Evolutionary conservation across 2,113 vertebrate genomes (phyloP).

Genomic region (Spermophilus dauricus): DNA sequence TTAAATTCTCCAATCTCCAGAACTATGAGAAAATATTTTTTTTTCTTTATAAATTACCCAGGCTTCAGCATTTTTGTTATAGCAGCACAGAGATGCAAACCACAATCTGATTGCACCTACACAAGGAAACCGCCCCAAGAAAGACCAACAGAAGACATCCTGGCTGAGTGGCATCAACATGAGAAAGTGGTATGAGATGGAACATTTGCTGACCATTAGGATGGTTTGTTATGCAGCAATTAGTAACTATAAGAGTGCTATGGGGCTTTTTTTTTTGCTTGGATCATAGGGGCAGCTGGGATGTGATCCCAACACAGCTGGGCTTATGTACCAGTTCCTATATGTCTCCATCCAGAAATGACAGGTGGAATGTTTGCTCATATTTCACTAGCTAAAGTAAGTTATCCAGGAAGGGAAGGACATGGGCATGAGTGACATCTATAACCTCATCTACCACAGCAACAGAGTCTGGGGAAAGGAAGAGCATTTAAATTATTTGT

Average conservation of each 20-base stretch:
- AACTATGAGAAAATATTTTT: background rate
- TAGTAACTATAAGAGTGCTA: background rate
- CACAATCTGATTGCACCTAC: background rate
- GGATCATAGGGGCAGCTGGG: no score
- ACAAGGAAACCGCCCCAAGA: background rate
- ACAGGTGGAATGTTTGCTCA: background rate
- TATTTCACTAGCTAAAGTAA: background rate
- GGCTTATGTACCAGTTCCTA: background rate
- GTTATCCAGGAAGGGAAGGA: background rate
- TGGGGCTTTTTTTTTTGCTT: background rate
- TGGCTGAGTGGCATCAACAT: background rate
- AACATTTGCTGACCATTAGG: background rate
- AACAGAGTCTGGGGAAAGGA: background rate
- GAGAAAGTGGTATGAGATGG: background rate
- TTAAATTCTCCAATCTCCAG: background rate
- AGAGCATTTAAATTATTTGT: background rate
- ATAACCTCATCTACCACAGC: background rate
- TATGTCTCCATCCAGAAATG: background rate
- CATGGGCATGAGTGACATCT: background rate
- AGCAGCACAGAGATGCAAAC: background rate
- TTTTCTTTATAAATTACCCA: background rate
- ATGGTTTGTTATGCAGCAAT: background rate
- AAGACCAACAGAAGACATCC: background rate
- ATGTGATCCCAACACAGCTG: no score
- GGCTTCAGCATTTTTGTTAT: background rate